Evolutionary conservation across 2,888 invertebrate species (phyloP).

Genomic region (Cremastinae sp.): DNA sequence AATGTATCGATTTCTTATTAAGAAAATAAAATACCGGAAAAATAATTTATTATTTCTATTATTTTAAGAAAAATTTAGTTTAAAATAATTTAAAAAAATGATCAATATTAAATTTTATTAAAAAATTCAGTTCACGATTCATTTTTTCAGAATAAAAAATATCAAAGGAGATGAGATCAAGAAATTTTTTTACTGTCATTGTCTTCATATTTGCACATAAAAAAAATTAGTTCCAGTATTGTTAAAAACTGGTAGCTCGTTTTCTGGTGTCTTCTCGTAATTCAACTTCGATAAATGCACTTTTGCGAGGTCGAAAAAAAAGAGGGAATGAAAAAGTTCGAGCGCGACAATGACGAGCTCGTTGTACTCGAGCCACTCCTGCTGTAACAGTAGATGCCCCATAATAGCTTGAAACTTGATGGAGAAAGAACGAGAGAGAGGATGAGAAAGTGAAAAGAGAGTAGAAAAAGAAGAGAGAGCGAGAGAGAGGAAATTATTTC

Average conservation of each 20-base stretch:
- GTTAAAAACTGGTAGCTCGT: constrained; percentile 17
- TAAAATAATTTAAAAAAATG: too few species aligned
- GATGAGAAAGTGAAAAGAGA: too few species aligned
- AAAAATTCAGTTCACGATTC: too few species aligned
- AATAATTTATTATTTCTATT: too few species aligned
- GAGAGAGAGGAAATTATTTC: constrained; percentile 22
- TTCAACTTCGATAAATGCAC: constrained; percentile 63
- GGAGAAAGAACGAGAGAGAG: constrained; percentile 19
- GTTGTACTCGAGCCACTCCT: constrained; percentile 54
- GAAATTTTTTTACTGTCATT: background rate
- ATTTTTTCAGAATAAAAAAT: too few species aligned
- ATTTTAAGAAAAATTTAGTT: too few species aligned
- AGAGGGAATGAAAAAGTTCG: constrained; percentile 20
- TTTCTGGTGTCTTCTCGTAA: constrained; percentile 61
- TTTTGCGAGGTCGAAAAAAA: constrained; percentile 26
- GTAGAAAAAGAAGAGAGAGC: background rate
- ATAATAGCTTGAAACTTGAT: constrained; percentile 71
- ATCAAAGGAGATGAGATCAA: too few species aligned
- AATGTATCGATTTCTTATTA: too few species aligned
- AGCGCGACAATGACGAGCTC: constrained; percentile 63
- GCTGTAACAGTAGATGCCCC: constrained; percentile 72
- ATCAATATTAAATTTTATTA: too few species aligned
- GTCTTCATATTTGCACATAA: background rate
- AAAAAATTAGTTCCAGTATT: background rate
- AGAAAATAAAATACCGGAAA: too few species aligned